These are phyloP conservation scores for Poicephalus meyeri DNA, from an alignment of 2,113 vertebrate species.

Conservation along the genomic window DNA sequence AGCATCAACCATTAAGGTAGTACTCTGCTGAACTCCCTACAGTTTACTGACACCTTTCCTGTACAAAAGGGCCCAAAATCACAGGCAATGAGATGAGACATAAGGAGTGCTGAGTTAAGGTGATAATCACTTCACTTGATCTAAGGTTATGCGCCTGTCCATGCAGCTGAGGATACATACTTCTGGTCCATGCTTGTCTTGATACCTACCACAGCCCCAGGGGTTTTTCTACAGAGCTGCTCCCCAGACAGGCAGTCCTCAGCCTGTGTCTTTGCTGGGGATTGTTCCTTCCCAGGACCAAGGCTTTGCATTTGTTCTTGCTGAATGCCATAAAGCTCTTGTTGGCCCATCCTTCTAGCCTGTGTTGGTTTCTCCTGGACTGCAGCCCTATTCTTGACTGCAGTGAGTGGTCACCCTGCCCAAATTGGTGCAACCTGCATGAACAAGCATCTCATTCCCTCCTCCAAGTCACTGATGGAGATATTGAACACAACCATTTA, in stretches of 20 bases:
- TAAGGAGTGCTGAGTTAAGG: not conserved
- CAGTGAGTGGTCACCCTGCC: not conserved
- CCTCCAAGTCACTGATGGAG: not conserved
- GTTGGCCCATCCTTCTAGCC: not conserved
- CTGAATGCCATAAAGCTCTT: not conserved
- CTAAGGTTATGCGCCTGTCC: not conserved
- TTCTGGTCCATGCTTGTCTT: not conserved
- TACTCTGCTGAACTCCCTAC: not conserved
- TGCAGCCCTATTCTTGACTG: not conserved
- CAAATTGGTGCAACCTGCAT: not conserved
- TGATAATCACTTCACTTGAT: not conserved
- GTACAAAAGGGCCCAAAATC: not conserved
- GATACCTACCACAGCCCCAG: not conserved
- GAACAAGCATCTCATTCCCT: not conserved
- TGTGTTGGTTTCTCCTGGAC: not conserved
- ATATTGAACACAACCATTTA: not conserved
- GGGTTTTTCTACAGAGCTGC: not conserved
- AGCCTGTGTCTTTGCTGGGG: not conserved
- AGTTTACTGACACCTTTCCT: not conserved
- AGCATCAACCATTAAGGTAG: not conserved
- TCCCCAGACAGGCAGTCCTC: not conserved
- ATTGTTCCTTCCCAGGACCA: not conserved
- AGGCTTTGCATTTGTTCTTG: not conserved
- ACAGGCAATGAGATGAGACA: not conserved
- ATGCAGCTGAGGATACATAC: not conserved